Percentiles rank a stretch among this genome's conserved stretches.
phyloP scores from a whole-genome alignment of 2,797 vertebrate species.

The Trachurus trachurus region DNA sequence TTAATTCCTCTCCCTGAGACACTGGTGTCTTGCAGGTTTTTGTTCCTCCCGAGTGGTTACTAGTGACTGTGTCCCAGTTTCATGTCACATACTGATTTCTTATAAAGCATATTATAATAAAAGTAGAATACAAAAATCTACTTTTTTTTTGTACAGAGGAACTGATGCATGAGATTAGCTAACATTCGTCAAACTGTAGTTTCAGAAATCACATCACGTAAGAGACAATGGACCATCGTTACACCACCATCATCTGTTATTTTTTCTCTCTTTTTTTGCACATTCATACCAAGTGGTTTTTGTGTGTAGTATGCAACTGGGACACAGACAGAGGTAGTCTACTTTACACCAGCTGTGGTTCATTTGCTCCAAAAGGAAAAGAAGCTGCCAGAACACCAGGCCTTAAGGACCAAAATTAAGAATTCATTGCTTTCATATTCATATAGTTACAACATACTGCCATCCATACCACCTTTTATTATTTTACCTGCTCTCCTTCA shows the following conservation, averaged over 20 bases:
- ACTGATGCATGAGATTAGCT: background rate
- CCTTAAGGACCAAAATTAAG: constrained; percentile 21
- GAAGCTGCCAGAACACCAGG: constrained; percentile 25
- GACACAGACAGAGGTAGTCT: constrained; percentile 18
- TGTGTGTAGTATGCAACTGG: constrained; percentile 14
- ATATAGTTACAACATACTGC: constrained; percentile 7
- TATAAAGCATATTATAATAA: background rate
- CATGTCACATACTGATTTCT: constrained; percentile 8
- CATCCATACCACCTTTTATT: background rate
- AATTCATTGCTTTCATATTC: constrained; percentile 8
- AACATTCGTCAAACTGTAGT: background rate
- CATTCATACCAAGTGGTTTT: background rate
- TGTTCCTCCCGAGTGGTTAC: constrained; percentile 37
- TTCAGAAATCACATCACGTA: constrained; percentile 2
- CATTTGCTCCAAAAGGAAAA: constrained; percentile 39
- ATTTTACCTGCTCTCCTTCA: constrained; percentile 95
- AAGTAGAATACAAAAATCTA: background rate
- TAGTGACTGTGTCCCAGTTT: constrained; percentile 50
- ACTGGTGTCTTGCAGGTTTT: constrained; percentile 50
- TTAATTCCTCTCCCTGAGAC: constrained; percentile 56
- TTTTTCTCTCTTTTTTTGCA: background rate
- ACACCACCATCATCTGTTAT: background rate
- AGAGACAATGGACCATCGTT: background rate
- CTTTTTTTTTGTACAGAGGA: constrained; percentile 10
- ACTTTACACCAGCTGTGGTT: constrained; percentile 26